Percentiles rank a stretch among this genome's conserved stretches.
phyloP scores from a whole-genome alignment of 2,113 vertebrate genomes.

The Copsychus sechellarum region DNA sequence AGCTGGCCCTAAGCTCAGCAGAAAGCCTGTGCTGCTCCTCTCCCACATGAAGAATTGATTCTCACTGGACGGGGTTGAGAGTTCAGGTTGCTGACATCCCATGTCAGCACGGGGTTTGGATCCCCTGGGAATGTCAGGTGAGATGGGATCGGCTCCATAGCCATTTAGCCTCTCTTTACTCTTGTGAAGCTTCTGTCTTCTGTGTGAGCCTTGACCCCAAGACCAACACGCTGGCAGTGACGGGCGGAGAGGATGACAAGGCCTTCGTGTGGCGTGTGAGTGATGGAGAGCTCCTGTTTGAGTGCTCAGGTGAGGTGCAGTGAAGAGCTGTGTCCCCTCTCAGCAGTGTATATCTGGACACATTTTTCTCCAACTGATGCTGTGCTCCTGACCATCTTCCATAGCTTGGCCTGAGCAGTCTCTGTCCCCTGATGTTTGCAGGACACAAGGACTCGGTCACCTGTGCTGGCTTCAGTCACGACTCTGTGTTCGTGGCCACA shows the following conservation, averaged over 20 bases:
- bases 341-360: fast-evolving
- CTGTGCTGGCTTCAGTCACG: constrained; percentile 88
- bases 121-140: fast-evolving
- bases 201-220: constrained; percentile 90
- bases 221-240: constrained; percentile 86
- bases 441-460: constrained; percentile 97
- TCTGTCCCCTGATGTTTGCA: not conserved
- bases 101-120: fast-evolving
- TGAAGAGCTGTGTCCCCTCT: not conserved
- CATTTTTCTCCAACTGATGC: fast-evolving
- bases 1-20: not conserved
- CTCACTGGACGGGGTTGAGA: not conserved
- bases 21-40: not conserved
- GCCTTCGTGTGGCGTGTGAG: constrained; percentile 90
- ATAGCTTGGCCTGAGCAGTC: not conserved
- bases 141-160: fast-evolving
- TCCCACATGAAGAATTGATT: fast-evolving
- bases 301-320: constrained; percentile 85
- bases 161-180: not conserved
- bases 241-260: constrained; percentile 92
- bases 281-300: constrained; percentile 88
- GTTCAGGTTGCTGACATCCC: fast-evolving
- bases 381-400: not conserved
- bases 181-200: constrained; percentile 80
- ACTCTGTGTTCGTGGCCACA: constrained; percentile 87